Conservation (phyloP, 2,797 vertebrate genomes). For the Alauda arvensis region DNA sequence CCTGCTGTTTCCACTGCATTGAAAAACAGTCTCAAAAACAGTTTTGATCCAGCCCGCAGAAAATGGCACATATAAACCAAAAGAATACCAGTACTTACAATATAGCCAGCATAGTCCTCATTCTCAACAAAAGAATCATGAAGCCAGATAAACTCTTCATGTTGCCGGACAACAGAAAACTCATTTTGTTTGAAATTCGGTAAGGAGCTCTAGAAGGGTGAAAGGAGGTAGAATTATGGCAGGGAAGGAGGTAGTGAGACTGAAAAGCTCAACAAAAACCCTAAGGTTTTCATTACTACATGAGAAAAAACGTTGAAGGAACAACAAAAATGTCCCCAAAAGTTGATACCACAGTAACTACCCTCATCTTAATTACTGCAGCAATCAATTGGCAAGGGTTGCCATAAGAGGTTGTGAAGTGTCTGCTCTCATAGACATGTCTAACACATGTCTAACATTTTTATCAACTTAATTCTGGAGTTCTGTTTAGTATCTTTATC, state of each 20-base stretch:
- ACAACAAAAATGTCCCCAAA: not conserved
- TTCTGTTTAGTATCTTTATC: not conserved
- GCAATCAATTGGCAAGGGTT: not conserved
- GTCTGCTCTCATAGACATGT: not conserved
- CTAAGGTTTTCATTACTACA: not conserved
- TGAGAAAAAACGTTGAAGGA: not conserved
- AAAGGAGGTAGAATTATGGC: not conserved
- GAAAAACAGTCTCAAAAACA: not conserved
- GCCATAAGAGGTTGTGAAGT: not conserved
- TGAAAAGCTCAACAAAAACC: not conserved
- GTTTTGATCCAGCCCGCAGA: not conserved
- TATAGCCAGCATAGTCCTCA: constrained; percentile 96
- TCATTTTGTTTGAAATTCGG: constrained; percentile 98
- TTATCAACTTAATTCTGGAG: not conserved
- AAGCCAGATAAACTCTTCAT: constrained; percentile 98
- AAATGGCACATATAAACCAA: not conserved
- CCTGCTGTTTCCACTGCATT: not conserved
- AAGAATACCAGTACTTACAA: constrained; percentile 79
- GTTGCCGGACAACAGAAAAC: constrained; percentile 97
- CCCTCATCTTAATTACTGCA: not conserved
- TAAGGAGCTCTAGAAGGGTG: constrained; percentile 85
- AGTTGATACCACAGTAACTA: not conserved
- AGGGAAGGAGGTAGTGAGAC: not conserved
- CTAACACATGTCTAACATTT: not conserved
- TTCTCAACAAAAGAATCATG: constrained; percentile 97